Conservation (phyloP, 2,888 invertebrate genomes). For the Amiota communis region DNA sequence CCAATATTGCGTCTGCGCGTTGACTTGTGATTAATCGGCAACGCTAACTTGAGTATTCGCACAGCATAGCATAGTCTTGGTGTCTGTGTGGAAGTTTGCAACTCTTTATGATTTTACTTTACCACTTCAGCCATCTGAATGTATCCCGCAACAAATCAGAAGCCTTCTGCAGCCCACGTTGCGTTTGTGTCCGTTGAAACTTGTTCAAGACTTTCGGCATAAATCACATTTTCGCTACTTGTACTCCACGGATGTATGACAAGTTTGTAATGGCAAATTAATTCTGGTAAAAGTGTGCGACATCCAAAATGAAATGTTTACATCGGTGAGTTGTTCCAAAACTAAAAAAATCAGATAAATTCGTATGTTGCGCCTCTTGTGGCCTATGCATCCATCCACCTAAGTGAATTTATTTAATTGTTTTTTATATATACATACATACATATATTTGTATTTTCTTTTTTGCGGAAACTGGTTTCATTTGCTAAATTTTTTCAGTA, state of each 20-base stretch:
- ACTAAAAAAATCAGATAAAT: not conserved
- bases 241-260: constrained; percentile 9
- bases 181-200: not conserved
- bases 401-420: not conserved
- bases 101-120: not conserved
- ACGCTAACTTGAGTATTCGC: not conserved
- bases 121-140: not conserved
- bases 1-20: constrained; percentile 27
- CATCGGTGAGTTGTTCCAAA: not conserved
- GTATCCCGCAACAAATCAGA: not conserved
- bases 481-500: not conserved
- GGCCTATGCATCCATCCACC: no score
- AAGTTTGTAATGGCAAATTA: constrained; percentile 29
- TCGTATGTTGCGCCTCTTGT: no score
- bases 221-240: constrained; percentile 17
- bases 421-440: not conserved
- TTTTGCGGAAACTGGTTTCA: constrained; percentile 18
- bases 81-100: not conserved
- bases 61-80: not conserved
- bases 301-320: constrained; percentile 5
- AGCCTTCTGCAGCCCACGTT: constrained; percentile 2
- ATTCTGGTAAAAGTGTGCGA: constrained; percentile 16
- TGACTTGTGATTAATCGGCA: constrained; percentile 21
- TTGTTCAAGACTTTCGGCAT: not conserved
- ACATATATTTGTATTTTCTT: constrained; percentile 12